phyloP scores from a whole-genome alignment of 2,113 vertebrate genomes.

The Hypomesus transpacificus region DNA sequence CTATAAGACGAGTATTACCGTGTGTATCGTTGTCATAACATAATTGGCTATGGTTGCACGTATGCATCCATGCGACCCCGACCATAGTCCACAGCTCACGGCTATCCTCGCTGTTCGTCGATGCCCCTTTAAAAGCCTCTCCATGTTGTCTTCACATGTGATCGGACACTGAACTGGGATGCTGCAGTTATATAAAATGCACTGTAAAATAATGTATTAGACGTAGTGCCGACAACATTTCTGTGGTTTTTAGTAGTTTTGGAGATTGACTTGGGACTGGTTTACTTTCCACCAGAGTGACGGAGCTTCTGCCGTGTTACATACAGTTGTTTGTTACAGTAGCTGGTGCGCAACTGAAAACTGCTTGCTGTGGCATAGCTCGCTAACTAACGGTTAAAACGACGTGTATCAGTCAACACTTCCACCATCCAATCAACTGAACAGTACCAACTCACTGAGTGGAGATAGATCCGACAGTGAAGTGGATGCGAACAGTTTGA shows the following conservation, averaged over 20 bases:
- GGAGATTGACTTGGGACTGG: neutral
- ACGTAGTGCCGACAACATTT: neutral
- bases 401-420: slow-evolving; percentile 1
- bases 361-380: neutral
- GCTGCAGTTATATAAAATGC: slow-evolving; percentile 34
- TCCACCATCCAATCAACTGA: slow-evolving; percentile 3
- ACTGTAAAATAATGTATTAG: slow-evolving; percentile 1
- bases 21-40: no score
- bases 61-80: no score
- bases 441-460: neutral
- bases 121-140: slow-evolving; percentile 41
- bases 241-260: neutral
- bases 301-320: neutral
- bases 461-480: neutral
- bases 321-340: neutral
- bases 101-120: no score
- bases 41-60: no score
- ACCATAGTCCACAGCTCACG: no score
- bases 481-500: slow-evolving; percentile 1
- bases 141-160: slow-evolving; percentile 35
- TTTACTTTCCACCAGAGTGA: neutral
- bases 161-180: slow-evolving; percentile 27
- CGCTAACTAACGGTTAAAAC: neutral
- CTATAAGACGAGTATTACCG: no score
- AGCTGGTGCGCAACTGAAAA: slow-evolving; percentile 6